These are phyloP conservation scores for Oxystoma pomonae DNA, from an alignment of 2,888 invertebrate species.

Conservation along the genomic window DNA sequence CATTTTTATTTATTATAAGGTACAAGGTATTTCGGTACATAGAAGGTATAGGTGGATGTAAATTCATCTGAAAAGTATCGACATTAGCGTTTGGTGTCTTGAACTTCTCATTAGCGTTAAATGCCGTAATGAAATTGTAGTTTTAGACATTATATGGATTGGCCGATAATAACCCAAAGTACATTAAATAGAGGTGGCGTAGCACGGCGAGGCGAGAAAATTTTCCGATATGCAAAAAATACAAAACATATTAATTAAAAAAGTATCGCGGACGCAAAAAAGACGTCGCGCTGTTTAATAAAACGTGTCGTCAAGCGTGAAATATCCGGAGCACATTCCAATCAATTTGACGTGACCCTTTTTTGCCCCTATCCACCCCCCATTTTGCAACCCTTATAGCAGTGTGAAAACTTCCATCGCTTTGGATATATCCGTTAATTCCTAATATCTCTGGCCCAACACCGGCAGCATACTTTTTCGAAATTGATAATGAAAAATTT, in stretches of 20 bases:
- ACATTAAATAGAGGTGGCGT: no score
- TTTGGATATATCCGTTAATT: slow-evolving; percentile 19
- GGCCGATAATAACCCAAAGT: no score
- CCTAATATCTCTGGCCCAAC: slow-evolving; percentile 22
- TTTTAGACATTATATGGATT: no score
- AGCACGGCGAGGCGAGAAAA: no score
- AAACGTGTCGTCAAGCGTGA: slow-evolving; percentile 24
- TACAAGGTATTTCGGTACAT: no score
- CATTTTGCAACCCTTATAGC: background rate
- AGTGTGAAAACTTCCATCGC: slow-evolving; percentile 18
- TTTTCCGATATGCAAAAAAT: no score
- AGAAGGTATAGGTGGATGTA: no score
- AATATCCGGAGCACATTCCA: slow-evolving; percentile 23
- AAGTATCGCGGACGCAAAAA: slow-evolving; percentile 18
- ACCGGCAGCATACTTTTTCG: slow-evolving; percentile 24
- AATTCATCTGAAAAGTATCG: no score
- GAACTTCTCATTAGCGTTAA: no score
- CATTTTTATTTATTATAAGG: no score
- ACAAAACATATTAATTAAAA: slow-evolving; percentile 19
- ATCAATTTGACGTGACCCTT: slow-evolving; percentile 18
- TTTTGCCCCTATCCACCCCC: slow-evolving; percentile 4
- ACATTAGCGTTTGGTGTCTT: no score
- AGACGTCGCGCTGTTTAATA: slow-evolving; percentile 10
- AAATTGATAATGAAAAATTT: slow-evolving; percentile 26
- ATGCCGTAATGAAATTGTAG: no score